phyloP scores from a whole-genome alignment of 2,888 invertebrate genomes.

The Ariolimax columbianus region DNA sequence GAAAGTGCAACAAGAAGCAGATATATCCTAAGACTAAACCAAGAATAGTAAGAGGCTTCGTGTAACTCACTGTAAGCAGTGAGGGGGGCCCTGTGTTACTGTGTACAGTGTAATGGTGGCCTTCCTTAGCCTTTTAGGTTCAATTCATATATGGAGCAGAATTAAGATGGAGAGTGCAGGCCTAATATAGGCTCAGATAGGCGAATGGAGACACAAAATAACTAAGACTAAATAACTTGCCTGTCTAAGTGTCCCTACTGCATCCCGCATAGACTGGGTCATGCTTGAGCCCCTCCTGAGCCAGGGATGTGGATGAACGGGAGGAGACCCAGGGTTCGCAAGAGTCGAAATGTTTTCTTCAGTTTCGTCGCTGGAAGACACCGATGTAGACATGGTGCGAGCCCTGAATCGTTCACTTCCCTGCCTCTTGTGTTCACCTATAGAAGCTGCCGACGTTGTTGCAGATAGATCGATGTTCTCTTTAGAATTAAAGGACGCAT shows the following conservation, averaged over 20 bases:
- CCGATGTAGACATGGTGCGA: background rate
- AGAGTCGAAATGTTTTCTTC: background rate
- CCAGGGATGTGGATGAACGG: constrained; percentile 1
- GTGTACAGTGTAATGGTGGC: no score
- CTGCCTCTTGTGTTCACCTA: background rate
- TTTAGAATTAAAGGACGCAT: background rate
- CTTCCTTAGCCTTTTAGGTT: no score
- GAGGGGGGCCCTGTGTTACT: no score
- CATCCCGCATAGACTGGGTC: constrained; percentile 67
- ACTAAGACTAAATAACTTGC: constrained; percentile 55
- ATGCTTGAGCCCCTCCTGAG: constrained; percentile 12
- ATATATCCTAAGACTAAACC: no score
- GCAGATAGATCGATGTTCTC: background rate
- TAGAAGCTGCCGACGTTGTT: background rate
- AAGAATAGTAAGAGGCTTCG: no score
- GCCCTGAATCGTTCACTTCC: background rate
- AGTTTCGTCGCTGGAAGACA: background rate
- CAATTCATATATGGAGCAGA: no score
- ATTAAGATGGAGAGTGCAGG: no score
- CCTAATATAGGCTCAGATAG: no score
- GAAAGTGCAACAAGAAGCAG: no score
- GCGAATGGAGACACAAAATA: no score
- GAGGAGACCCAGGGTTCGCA: background rate
- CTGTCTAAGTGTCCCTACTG: constrained; percentile 71
- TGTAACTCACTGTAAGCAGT: no score